Conservation (phyloP, 2,113 vertebrate species). For the Myocastor coypus region DNA sequence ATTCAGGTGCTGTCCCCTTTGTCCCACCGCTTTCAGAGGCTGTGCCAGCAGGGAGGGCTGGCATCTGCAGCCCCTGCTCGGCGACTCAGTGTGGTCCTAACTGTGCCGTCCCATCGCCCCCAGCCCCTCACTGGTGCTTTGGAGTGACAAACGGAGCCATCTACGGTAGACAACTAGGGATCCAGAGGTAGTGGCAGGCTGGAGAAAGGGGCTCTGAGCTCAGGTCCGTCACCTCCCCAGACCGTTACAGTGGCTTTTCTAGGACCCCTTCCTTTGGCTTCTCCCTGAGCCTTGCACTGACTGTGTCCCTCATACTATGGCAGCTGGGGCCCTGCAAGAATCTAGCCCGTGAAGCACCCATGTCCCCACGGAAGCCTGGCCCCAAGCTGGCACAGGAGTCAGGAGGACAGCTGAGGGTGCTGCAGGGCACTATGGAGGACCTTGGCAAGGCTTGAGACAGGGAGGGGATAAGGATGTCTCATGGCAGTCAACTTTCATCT, state of each 20-base stretch:
- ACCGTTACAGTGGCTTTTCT: background rate
- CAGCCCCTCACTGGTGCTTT: background rate
- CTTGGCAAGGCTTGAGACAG: background rate
- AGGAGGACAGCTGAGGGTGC: background rate
- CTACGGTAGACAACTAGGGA: background rate
- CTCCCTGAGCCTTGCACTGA: background rate
- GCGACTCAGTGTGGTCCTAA: background rate
- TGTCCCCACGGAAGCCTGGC: background rate
- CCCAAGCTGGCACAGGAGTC: accelerated
- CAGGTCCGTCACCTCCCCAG: accelerated
- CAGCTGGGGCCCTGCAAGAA: background rate
- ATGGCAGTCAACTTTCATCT: background rate
- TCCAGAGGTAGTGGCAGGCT: background rate
- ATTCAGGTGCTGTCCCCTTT: background rate
- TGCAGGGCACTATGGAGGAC: no score
- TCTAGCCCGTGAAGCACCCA: background rate
- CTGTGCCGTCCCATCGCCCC: background rate
- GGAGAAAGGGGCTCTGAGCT: no score
- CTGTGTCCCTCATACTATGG: background rate
- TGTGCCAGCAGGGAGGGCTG: background rate
- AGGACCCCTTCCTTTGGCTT: background rate
- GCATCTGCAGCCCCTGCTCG: background rate
- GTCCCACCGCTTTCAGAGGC: background rate
- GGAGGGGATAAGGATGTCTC: no score
- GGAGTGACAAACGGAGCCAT: background rate